A percentile compares a stretch with the other conserved stretches of the same genome.
phyloP scores from a whole-genome alignment of 2,113 vertebrate genomes.

The Egretta garzetta region DNA sequence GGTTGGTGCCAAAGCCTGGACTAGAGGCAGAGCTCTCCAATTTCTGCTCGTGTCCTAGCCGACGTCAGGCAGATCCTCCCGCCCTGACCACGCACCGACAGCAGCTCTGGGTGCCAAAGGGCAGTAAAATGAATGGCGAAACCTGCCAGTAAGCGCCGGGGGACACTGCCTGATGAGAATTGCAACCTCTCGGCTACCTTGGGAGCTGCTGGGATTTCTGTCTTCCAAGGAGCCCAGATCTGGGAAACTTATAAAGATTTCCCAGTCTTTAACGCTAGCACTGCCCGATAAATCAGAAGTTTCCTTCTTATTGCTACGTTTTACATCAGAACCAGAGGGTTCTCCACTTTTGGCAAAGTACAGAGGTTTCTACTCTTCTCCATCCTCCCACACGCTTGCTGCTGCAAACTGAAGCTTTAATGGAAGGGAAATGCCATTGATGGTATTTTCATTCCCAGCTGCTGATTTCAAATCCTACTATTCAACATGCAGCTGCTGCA shows the following conservation, averaged over 20 bases:
- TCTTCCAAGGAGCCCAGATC: background rate
- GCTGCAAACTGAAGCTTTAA: background rate
- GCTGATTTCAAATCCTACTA: background rate
- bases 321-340: background rate
- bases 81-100: accelerated
- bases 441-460: background rate
- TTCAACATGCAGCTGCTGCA: accelerated
- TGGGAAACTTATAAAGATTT: background rate
- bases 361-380: background rate
- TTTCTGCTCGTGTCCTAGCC: accelerated
- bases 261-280: background rate
- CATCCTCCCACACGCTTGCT: background rate
- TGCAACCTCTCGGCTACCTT: background rate
- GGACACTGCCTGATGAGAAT: background rate
- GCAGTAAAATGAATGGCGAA: accelerated
- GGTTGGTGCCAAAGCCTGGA: background rate
- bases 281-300: background rate
- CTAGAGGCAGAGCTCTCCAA: background rate
- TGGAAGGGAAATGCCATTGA: background rate
- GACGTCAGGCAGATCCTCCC: accelerated
- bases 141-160: accelerated
- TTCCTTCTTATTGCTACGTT: background rate
- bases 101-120: background rate
- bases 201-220: background rate
- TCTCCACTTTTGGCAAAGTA: background rate